phyloP scores from a whole-genome alignment of 1,140 invertebrate genomes.

The Eubasilissa regina region DNA sequence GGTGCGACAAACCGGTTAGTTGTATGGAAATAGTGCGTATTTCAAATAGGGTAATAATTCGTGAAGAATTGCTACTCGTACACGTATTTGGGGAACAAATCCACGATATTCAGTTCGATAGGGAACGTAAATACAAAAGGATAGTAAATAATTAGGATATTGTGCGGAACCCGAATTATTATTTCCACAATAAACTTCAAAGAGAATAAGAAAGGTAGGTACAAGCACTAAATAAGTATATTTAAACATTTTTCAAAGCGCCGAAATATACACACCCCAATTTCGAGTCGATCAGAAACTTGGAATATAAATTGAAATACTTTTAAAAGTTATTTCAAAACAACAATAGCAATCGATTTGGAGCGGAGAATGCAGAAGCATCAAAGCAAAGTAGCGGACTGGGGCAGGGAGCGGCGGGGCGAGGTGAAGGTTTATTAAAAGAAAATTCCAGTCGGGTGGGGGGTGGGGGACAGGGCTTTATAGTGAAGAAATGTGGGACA shows the following conservation, averaged over 20 bases:
- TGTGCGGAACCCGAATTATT: not conserved
- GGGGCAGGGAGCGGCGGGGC: not conserved
- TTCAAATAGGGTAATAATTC: no score
- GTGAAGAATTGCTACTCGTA: no score
- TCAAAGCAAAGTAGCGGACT: conserved; percentile 32
- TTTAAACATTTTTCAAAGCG: conserved; percentile 14
- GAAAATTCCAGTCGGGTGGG: conserved; percentile 52
- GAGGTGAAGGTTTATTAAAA: conserved; percentile 57
- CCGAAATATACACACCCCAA: conserved; percentile 29
- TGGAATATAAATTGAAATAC: conserved; percentile 51
- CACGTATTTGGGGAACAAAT: no score
- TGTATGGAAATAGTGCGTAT: no score
- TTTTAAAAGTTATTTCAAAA: conserved; percentile 53
- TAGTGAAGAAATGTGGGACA: conserved; percentile 58
- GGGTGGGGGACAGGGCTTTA: no score
- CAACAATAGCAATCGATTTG: conserved; percentile 48
- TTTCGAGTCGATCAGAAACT: conserved; percentile 40
- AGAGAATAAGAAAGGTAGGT: conserved; percentile 19
- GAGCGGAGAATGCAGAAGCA: conserved; percentile 42
- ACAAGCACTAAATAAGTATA: conserved; percentile 2
- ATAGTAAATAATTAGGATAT: not conserved
- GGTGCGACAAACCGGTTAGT: no score
- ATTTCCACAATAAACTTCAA: conserved; percentile 30
- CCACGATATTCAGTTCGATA: not conserved
- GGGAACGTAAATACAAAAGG: not conserved